Base-by-base conservation (phyloP, 2,888 invertebrate genomes). In the Polyploca ridens region DNA sequence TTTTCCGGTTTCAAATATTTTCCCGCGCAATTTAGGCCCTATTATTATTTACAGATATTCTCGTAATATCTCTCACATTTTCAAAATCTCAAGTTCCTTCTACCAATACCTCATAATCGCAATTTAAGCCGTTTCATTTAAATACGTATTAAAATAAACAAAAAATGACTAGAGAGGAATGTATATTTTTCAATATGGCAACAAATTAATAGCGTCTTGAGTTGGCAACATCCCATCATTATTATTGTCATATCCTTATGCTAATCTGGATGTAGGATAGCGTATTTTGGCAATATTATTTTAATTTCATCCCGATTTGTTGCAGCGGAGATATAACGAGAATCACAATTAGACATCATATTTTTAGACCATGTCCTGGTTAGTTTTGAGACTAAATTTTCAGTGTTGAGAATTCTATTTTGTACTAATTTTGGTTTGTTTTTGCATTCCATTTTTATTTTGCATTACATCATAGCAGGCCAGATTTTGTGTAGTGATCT, bases 111-210 rank as follows among this genome's bases (percentile, higher is more conserved):
- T 70, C 67, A 62, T 66, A 72, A 72, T 44, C 60, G 44, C 13
- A 61, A 41, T 33, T 61, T 27, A 44, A 69, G 66, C 70, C 49
- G 62, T 46, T 16, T 44, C 16, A 33, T 49, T 33, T 62, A n/a
- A 33, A 44, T 41, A 41, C 41, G 41, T 13, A 68, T 67, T 62
- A 66, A 67, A 67, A 67, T 64, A 72, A 73, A 75, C 72, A 74
- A 77, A 81, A 86, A 90, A 91, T 93, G 93, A 93, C 93, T 93
- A 93, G 93, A 92, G 81, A 88, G 93, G 91, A 93, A 93, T 92
- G 93, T 91, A 81, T 74, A 72, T 77, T 80, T 63, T 44, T 41
- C 58, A 33, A 63, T 63, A 63, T 63, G 58, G 63, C 63, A 58
- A 46, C 58, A 67, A 66, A 49, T 44, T 38, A 67, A 68, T 74